phyloP scores from a whole-genome alignment of 2,888 invertebrate species.

The Drosophila tanythrix region DNA sequence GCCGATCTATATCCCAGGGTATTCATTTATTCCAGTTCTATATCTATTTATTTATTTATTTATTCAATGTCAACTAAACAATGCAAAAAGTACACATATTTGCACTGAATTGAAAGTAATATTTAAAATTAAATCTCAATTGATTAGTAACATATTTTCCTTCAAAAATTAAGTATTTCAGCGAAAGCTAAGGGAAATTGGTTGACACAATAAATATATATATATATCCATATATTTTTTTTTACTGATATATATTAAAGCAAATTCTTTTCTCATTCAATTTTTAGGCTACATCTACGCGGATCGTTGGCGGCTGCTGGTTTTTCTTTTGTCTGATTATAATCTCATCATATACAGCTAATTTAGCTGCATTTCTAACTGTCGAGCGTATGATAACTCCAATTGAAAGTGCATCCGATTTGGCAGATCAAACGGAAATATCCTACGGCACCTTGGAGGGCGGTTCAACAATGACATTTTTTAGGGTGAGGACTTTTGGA shows the following conservation, averaged over 20 bases:
- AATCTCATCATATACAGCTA: slow-evolving; percentile 98
- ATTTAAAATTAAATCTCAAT: background rate
- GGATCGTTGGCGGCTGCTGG: slow-evolving; percentile 98
- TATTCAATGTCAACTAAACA: background rate
- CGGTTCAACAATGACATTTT: slow-evolving; percentile 99
- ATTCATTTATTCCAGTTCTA: slow-evolving; percentile 32
- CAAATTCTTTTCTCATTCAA: background rate
- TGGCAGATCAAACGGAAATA: slow-evolving; percentile 96
- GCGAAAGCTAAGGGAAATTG: background rate
- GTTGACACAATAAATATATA: background rate
- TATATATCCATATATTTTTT: background rate
- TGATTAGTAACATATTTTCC: background rate
- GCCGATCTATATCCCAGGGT: slow-evolving; percentile 97
- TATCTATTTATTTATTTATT: background rate
- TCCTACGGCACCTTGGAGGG: slow-evolving; percentile 96
- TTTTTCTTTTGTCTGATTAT: slow-evolving; percentile 99
- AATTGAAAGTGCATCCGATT: slow-evolving; percentile 97
- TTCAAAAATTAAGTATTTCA: background rate
- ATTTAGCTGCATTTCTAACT: slow-evolving; percentile 97
- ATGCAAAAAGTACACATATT: background rate
- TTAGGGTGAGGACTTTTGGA: slow-evolving; percentile 88
- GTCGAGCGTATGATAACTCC: slow-evolving; percentile 98
- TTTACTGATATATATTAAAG: background rate
- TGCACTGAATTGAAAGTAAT: background rate
- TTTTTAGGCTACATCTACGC: slow-evolving; percentile 93